Base-by-base conservation (phyloP, 1,140 invertebrate genomes). In the Scaptomyza graminum region DNA sequence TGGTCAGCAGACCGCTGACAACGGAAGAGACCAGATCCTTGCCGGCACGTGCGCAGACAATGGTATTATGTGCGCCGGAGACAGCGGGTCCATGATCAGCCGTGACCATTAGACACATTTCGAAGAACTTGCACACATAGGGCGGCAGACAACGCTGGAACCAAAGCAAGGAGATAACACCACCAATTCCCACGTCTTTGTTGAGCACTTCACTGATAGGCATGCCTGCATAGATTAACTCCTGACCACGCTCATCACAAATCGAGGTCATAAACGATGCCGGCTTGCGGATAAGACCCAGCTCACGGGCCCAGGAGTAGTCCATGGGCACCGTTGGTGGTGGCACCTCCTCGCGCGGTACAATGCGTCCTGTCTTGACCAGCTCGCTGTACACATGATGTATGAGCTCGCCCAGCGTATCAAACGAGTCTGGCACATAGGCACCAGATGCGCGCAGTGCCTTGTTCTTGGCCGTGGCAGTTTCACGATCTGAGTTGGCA, bases 301-400 rank as follows among this genome's bases (percentile, higher is more conserved):
- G 93, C 93, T 99, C 99, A 89, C 98, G 95, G 3, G 99, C 99
- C 99, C 99, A 99, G 64, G 95, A 97, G 92, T 98, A 99, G 92
- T 99, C 99, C 99, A 99, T 99, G 1, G 99, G 99, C 25, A 99
- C 98, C 47, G 99, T 99, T 12, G 99, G 99, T 39, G 99, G 99
- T 15, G 98, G 97, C 31, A 98, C 94, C 93, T 99, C 99, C 34
- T 96, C 95, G 79, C 95, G 94, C 0, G 97, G 97, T 9, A 97
- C 94, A 77, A 99, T 97, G 0, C 94, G 94, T 31, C 97, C 97
- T 49, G 95, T 93, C 18, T 94, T 93, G 0, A 99, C 97, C 31
- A 99, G 93, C 47, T 95, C 94, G 41, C 95, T 92, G 92, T 98
- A 99, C 70, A 96, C 94, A 84, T 94, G 93, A 18, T 95, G 93